Evolutionary conservation across 2,797 vertebrate species (phyloP).

Genomic region (Knipowitschia caucasica): DNA sequence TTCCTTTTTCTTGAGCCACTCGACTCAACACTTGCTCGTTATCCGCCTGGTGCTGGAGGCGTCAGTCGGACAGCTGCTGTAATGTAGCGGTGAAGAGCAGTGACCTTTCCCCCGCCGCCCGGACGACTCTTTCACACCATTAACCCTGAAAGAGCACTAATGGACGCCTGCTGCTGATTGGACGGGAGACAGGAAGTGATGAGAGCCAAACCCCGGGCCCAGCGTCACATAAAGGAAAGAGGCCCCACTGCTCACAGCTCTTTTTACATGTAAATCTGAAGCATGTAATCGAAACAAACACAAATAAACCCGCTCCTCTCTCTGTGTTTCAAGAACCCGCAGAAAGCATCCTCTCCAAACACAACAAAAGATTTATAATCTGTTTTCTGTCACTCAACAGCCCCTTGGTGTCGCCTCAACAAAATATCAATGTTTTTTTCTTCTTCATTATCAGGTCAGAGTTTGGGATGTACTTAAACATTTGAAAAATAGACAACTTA

Average conservation of each 20-base stretch:
- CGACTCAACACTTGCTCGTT: too few relatives aligned
- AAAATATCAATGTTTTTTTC: too few relatives aligned
- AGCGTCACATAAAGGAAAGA: conserved; percentile 12
- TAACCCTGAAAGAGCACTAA: conserved; percentile 34
- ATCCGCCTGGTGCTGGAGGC: not conserved
- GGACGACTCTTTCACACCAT: conserved; percentile 51
- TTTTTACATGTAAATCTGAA: conserved; percentile 60
- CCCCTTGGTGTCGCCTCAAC: too few relatives aligned
- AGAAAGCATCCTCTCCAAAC: too few relatives aligned
- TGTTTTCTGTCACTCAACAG: too few relatives aligned
- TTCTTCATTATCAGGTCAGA: too few relatives aligned
- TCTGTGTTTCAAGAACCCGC: too few relatives aligned
- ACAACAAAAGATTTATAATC: too few relatives aligned
- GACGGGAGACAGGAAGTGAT: conserved; percentile 7
- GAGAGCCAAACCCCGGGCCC: conserved; percentile 4
- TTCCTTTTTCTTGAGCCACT: too few relatives aligned
- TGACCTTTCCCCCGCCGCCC: conserved; percentile 44
- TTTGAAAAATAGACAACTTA: too few relatives aligned
- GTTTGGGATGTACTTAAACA: too few relatives aligned
- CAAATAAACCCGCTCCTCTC: conserved; percentile 34
- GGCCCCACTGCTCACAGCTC: conserved; percentile 27
- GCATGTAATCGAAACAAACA: conserved; percentile 49
- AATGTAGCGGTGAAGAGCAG: conserved; percentile 22
- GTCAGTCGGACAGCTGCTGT: conserved; percentile 11
- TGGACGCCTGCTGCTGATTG: conserved; percentile 7